Base-by-base conservation (phyloP, 2,888 invertebrate genomes). In the Cacoxenus indagator region DNA sequence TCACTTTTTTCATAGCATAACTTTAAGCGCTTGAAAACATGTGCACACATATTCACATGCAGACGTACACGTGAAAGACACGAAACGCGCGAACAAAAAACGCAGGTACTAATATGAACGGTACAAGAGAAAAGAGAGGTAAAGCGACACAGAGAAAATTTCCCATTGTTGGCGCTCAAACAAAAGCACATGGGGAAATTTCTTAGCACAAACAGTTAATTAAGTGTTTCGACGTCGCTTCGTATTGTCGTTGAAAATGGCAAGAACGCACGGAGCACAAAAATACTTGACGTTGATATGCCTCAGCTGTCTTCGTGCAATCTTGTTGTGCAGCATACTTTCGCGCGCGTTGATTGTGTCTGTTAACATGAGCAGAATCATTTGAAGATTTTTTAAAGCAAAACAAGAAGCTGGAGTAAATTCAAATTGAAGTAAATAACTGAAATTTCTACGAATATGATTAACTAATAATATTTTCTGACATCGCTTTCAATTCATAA, bases 281-380 rank as follows among this genome's bases (percentile, higher is more conserved):
- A n/a, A n/a, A n/a, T n/a, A n/a, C 14, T 5, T 37, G 37, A 8
- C 14, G 37, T 14, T 37, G 37, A 37, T 37, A 37, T 37, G 37
- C 37, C 37, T 37, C 37, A 4, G 37, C 2, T 37, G 5, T 37
- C 8, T 37, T 37, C 5, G 37, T 75, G 78, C 79, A n/a, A 43
- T 5, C n/a, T 43, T 43, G 9, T 48, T 51, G 17, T 51, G 51
- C 19, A 82, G 73, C 76, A 77, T 77, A 77, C 75, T 81, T 80
- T 80, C 71, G 68, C 73, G 76, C 75, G 77, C 74, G 75, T 74
- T 78, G 80, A 80, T 80, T 80, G 77, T 74, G 67, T 65, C 68
- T 68, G 71, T 82, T 80, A 82, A 80, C 75, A 76, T 65, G 1
- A 22, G 69, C 62, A 64, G 68, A 70, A 61, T 72, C 67, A 72